phyloP scores from a whole-genome alignment of 2,113 vertebrate species.

The Onychostruthus taczanowskii region DNA sequence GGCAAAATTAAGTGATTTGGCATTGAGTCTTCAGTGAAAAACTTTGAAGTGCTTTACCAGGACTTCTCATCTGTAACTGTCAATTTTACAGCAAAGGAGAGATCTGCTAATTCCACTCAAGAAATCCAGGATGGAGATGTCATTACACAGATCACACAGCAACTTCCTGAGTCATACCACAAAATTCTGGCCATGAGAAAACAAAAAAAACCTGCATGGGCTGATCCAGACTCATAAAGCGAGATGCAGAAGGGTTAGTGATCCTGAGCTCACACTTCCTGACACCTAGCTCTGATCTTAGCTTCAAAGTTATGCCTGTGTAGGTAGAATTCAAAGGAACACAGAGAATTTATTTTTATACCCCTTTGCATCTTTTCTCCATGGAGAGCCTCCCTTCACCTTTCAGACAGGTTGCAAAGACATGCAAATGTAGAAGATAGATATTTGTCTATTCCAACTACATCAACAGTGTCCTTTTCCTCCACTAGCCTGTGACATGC shows the following conservation, averaged over 20 bases:
- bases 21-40: not conserved
- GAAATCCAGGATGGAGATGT: not conserved
- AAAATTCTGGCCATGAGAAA: not conserved
- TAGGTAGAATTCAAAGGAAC: not conserved
- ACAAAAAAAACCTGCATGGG: fast-evolving
- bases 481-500: not conserved
- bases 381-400: not conserved
- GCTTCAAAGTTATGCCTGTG: not conserved
- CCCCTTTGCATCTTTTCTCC: not conserved
- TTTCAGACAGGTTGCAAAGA: not conserved
- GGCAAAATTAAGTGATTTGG: not conserved
- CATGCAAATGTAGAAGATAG: not conserved
- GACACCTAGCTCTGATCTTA: not conserved
- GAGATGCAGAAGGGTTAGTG: not conserved
- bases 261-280: not conserved
- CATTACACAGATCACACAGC: not conserved
- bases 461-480: not conserved
- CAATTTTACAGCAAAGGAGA: not conserved
- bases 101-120: not conserved
- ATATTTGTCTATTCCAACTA: not conserved
- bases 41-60: not conserved
- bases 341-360: not conserved
- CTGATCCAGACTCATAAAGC: not conserved
- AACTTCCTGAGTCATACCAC: not conserved
- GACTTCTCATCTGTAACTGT: not conserved